These are phyloP conservation scores for Lepilemur septentrionalis DNA, from an alignment of 2,797 vertebrate species.

Conservation along the genomic window DNA sequence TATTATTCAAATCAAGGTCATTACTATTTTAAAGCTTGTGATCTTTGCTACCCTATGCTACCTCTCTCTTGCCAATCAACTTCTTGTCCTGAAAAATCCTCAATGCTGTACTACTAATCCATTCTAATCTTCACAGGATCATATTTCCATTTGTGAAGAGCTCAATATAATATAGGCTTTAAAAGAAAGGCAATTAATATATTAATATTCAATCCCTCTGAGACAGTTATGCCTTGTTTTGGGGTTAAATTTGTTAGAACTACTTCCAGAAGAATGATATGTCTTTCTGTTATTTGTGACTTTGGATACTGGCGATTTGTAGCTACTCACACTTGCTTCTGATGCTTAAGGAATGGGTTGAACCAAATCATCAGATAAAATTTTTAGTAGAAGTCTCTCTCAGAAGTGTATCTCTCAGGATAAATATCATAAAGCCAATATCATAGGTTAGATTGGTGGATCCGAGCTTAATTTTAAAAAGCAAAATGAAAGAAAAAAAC, in stretches of 20 bases:
- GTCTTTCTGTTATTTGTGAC: background rate
- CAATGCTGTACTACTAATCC: background rate
- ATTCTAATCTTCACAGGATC: background rate
- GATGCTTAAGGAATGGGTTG: background rate
- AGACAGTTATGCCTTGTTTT: background rate
- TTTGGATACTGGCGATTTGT: background rate
- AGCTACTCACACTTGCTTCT: background rate
- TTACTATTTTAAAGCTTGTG: background rate
- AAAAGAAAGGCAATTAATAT: background rate
- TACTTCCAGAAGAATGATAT: background rate
- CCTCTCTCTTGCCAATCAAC: background rate
- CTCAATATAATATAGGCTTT: background rate
- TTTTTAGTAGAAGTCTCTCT: background rate
- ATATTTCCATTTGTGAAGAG: background rate
- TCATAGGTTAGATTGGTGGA: background rate
- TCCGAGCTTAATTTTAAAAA: background rate
- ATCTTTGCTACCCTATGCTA: background rate
- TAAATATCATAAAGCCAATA: background rate
- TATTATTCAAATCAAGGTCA: background rate
- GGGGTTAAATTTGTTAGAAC: background rate
- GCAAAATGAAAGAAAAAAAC: background rate
- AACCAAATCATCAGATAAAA: background rate
- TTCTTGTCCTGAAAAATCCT: background rate
- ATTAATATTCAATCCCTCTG: background rate
- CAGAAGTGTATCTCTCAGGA: background rate